Evolutionary conservation across 2,113 vertebrate genomes (phyloP).

Genomic region (Anoplopoma fimbria): DNA sequence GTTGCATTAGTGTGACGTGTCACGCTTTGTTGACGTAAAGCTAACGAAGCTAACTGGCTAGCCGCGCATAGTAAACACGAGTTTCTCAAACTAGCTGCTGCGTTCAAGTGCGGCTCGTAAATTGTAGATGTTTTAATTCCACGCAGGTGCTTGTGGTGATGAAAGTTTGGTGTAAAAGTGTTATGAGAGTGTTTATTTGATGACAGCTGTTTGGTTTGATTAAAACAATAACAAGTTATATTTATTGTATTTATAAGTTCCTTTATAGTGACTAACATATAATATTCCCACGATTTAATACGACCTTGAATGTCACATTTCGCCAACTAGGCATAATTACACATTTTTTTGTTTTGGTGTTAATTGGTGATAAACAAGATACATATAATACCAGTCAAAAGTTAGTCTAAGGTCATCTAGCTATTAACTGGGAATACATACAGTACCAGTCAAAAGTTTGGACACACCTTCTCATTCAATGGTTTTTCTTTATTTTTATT

Average conservation of each 20-base stretch:
- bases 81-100: not conserved
- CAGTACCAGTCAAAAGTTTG: no score
- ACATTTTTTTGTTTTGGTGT: not conserved
- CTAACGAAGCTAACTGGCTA: not conserved
- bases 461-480: no score
- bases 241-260: not conserved
- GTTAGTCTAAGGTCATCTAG: no score
- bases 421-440: no score
- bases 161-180: no score
- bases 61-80: conserved; percentile 35
- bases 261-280: no score
- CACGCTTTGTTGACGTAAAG: not conserved
- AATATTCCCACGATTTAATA: not conserved
- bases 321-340: not conserved
- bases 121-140: not conserved
- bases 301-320: not conserved
- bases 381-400: no score
- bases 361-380: not conserved
- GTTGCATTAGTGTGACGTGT: not conserved
- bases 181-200: not conserved
- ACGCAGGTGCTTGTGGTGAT: not conserved
- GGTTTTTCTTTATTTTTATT: no score
- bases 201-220: not conserved
- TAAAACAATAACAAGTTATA: not conserved
- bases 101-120: conserved; percentile 21